These are phyloP conservation scores for Coelopa frigida DNA, from an alignment of 1,140 invertebrate species.

Conservation along the genomic window DNA sequence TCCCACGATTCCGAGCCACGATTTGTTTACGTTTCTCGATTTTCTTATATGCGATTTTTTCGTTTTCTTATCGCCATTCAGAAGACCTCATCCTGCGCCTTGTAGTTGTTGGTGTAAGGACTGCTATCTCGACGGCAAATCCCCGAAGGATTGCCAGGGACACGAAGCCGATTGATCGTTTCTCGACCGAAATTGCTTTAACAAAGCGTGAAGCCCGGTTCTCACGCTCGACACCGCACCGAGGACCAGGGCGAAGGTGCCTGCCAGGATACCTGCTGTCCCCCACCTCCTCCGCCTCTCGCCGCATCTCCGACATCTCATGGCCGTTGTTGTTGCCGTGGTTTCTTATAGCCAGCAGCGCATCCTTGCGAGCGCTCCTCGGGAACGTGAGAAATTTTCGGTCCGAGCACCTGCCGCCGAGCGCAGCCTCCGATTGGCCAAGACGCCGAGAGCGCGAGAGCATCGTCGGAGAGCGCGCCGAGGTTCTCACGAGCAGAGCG, in stretches of 20 bases:
- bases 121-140: too few species aligned
- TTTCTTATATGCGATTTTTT: background rate
- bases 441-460: constrained; percentile 25
- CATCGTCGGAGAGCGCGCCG: constrained; percentile 12
- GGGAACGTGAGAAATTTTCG: constrained; percentile 36
- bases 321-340: constrained; percentile 11
- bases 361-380: background rate
- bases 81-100: too few species aligned
- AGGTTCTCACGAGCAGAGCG: background rate
- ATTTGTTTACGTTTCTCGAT: constrained; percentile 2
- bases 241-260: constrained; percentile 17
- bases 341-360: background rate
- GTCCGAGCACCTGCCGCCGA: constrained; percentile 27
- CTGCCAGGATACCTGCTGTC: constrained; percentile 11
- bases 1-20: constrained; percentile 4
- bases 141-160: too few species aligned
- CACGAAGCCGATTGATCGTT: too few species aligned
- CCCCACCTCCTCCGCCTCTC: constrained; percentile 1
- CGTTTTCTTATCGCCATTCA: background rate
- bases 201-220: constrained; percentile 21
- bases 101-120: too few species aligned
- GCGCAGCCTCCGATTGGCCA: constrained; percentile 25
- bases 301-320: constrained; percentile 19
- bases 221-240: constrained; percentile 32
- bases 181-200: too few species aligned